phyloP scores from a whole-genome alignment of 2,888 invertebrate genomes.

The Caenorhabditis auriculariae region DNA sequence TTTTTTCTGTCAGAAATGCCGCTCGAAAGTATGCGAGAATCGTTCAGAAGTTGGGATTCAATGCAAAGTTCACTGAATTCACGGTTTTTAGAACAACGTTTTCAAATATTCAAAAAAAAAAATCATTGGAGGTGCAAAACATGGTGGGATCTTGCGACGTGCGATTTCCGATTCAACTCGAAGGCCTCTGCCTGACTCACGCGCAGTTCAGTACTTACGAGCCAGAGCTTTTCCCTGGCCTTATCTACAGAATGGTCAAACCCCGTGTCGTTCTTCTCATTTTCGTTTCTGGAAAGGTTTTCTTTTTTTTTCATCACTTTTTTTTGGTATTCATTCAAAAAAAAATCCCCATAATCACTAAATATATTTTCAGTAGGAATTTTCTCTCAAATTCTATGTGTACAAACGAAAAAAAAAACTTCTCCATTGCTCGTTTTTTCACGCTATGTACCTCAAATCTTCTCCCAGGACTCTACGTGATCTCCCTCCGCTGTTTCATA shows the following conservation, averaged over 20 bases:
- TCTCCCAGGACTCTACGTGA: too few species aligned
- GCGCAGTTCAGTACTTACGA: slow-evolving; percentile 84
- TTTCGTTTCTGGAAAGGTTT: slow-evolving; percentile 96
- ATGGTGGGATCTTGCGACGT: slow-evolving; percentile 86
- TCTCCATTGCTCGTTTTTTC: too few species aligned
- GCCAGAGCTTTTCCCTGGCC: slow-evolving; percentile 96
- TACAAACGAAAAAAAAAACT: too few species aligned
- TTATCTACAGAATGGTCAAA: slow-evolving; percentile 86
- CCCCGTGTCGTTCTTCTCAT: slow-evolving; percentile 92
- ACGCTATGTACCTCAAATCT: too few species aligned
- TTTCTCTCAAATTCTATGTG: too few species aligned
- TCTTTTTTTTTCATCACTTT: slow-evolving; percentile 1
- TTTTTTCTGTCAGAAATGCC: slow-evolving; percentile 72
- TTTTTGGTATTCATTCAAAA: too few species aligned
- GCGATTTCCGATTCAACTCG: slow-evolving; percentile 80
- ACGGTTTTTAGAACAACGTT: slow-evolving; percentile 35
- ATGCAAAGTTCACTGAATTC: slow-evolving; percentile 66
- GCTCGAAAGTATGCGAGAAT: slow-evolving; percentile 81
- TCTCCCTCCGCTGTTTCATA: too few species aligned
- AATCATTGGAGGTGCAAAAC: slow-evolving; percentile 72
- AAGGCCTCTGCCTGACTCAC: slow-evolving; percentile 80
- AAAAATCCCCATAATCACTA: too few species aligned
- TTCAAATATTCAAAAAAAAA: not conserved
- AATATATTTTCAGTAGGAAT: too few species aligned
- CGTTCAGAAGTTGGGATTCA: slow-evolving; percentile 79